Conservation (phyloP, 2,888 invertebrate species). For the Tenthredo mesomela region DNA sequence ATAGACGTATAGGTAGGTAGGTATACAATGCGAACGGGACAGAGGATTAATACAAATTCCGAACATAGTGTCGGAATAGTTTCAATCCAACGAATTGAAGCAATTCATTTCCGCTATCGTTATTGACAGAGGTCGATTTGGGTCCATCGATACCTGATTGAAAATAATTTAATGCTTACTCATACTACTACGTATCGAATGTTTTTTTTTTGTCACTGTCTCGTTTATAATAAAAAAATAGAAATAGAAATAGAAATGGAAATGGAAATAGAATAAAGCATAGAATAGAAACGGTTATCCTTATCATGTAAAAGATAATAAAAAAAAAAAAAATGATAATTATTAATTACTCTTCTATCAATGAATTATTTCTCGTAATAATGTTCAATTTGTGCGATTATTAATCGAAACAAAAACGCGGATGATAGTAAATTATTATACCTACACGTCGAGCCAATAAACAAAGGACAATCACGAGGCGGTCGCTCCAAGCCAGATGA, state of each 20-base stretch:
- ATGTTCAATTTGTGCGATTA: not conserved
- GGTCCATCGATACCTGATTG: conserved; percentile 61
- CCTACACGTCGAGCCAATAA: not conserved
- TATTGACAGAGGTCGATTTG: conserved; percentile 61
- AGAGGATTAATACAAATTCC: conserved; percentile 71
- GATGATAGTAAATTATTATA: conserved; percentile 7
- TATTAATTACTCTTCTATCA: not conserved
- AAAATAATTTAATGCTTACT: conserved; percentile 59
- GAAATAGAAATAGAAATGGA: not conserved
- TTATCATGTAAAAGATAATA: not conserved
- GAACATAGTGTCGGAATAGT: conserved; percentile 72
- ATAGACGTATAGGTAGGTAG: conserved; percentile 21
- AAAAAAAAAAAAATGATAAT: not conserved
- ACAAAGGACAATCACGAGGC: not conserved
- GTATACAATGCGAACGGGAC: not conserved
- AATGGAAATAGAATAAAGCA: not conserved
- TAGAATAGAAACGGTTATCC: not conserved
- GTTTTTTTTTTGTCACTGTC: too few relatives aligned
- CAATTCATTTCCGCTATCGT: conserved; percentile 68
- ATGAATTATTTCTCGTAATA: not conserved
- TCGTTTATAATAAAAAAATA: not conserved
- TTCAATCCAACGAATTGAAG: conserved; percentile 71
- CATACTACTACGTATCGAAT: not conserved
- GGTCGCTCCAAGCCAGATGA: conserved; percentile 15
- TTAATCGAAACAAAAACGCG: not conserved